A percentile compares a stretch with the other conserved stretches of the same genome.
phyloP scores from a whole-genome alignment of 2,888 invertebrate species.

The Tenthredo mesomela region DNA sequence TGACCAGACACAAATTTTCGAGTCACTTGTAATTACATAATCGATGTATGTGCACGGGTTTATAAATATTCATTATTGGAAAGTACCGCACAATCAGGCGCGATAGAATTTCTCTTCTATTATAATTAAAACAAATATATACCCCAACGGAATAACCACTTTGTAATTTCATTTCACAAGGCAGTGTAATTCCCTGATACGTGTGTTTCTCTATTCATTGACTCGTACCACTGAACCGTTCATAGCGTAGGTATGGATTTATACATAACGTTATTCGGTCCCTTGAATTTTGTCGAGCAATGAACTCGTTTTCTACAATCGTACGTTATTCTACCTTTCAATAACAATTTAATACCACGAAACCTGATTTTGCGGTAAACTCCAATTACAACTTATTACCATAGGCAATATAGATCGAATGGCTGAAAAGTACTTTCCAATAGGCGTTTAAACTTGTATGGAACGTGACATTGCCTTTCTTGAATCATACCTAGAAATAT shows the following conservation, averaged over 20 bases:
- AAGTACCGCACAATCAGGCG: slow-evolving; percentile 34
- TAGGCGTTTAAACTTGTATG: background rate
- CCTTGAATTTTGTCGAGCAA: background rate
- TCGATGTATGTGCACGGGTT: slow-evolving; percentile 49
- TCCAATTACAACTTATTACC: background rate
- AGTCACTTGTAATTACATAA: slow-evolving; percentile 47
- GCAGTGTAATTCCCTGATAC: background rate
- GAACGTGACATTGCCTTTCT: slow-evolving; percentile 13
- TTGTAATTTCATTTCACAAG: background rate
- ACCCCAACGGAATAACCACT: slow-evolving; percentile 9
- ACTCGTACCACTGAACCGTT: slow-evolving; percentile 36
- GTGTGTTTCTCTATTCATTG: slow-evolving; percentile 9
- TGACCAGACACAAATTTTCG: slow-evolving; percentile 30
- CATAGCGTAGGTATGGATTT: background rate
- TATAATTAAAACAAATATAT: slow-evolving; percentile 26
- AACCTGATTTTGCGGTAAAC: background rate
- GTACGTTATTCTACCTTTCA: background rate
- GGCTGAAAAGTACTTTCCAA: slow-evolving; percentile 23
- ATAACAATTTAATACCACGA: background rate
- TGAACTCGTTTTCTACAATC: background rate
- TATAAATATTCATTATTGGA: slow-evolving; percentile 52
- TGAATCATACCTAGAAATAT: background rate
- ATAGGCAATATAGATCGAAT: background rate
- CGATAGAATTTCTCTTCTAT: background rate
- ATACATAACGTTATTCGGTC: background rate